Percentiles rank a stretch among this genome's conserved stretches.
phyloP scores from a whole-genome alignment of 2,113 vertebrate species.

The Emydura subglobosa region DNA sequence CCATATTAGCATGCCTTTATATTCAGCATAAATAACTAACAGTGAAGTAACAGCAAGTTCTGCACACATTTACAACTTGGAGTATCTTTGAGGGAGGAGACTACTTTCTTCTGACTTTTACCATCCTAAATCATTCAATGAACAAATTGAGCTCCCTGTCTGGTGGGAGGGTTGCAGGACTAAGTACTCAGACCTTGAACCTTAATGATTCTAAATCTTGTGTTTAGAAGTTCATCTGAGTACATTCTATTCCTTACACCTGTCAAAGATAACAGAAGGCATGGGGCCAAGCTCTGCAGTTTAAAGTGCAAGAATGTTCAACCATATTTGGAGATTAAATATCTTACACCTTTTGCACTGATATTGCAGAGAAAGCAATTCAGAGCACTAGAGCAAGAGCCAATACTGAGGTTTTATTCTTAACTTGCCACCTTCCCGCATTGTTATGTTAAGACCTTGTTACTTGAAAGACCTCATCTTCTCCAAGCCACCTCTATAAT shows the following conservation, averaged over 20 bases:
- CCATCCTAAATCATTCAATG: not conserved
- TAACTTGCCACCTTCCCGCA: not conserved
- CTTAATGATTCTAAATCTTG: not conserved
- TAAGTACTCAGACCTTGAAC: not conserved
- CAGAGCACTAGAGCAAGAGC: not conserved
- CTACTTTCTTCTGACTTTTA: not conserved
- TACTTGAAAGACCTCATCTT: not conserved
- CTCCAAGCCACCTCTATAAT: too few relatives aligned
- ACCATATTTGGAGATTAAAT: not conserved
- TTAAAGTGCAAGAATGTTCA: not conserved
- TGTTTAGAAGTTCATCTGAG: not conserved
- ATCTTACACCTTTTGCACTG: not conserved
- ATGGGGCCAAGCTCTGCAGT: not conserved
- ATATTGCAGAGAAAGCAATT: not conserved
- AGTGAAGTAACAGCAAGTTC: not conserved
- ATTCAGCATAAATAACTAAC: not conserved
- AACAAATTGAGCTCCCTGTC: not conserved
- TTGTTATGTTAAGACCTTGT: not conserved
- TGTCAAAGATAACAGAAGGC: not conserved
- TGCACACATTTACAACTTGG: not conserved
- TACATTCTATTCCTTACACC: not conserved
- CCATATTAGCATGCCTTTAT: too few relatives aligned
- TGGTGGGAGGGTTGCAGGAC: not conserved
- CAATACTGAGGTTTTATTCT: not conserved
- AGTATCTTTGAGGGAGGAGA: not conserved